phyloP scores from a whole-genome alignment of 2,113 vertebrate species.

The Falco punctatus region DNA sequence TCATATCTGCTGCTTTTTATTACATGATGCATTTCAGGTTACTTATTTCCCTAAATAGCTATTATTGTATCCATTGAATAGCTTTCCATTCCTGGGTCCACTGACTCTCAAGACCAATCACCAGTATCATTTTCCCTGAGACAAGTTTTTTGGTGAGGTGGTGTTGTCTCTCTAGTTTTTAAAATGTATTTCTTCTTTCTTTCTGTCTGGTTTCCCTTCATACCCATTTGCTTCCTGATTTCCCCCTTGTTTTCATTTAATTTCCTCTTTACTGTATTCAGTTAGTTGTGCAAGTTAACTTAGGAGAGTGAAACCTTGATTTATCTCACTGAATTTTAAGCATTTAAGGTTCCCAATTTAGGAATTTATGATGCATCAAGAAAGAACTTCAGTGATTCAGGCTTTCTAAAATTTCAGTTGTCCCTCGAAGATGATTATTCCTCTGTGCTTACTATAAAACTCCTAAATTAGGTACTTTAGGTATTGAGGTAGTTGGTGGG shows the following conservation, averaged over 20 bases:
- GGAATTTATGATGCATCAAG: not conserved
- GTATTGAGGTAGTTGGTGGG: not conserved
- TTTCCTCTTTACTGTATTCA: not conserved
- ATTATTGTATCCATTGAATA: not conserved
- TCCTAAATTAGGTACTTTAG: not conserved
- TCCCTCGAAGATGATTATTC: not conserved
- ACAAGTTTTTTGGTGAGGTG: not conserved
- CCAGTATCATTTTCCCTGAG: not conserved
- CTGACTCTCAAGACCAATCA: not conserved
- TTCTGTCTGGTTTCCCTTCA: not conserved
- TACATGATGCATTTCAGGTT: not conserved
- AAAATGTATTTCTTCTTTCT: not conserved
- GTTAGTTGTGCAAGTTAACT: not conserved
- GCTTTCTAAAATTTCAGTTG: not conserved
- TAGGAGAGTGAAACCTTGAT: not conserved
- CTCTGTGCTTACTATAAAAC: not conserved
- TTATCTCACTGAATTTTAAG: not conserved
- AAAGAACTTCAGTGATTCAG: not conserved
- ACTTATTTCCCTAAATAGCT: not conserved
- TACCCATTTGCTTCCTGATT: not conserved
- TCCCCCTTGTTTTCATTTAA: not conserved
- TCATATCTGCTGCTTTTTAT: not conserved
- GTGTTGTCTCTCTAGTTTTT: not conserved
- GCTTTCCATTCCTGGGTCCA: not conserved
- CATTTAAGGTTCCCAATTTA: not conserved